Evolutionary conservation across 2,888 invertebrate genomes (phyloP).

Genomic region (Drosophila villosipedis): DNA sequence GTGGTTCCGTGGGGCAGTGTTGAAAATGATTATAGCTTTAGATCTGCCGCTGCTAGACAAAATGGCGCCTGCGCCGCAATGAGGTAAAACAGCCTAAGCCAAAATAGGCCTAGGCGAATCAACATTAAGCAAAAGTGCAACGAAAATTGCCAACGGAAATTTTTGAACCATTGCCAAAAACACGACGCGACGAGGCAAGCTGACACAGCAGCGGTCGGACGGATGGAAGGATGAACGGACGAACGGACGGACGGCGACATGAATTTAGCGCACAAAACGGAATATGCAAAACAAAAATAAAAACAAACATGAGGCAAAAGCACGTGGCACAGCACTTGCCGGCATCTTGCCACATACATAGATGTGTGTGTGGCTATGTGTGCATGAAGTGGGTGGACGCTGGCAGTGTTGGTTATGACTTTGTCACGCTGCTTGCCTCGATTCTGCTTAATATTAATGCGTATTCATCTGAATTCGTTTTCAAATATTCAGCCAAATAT

Average conservation of each 20-base stretch:
- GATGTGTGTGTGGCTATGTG: neutral
- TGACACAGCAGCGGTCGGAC: slow-evolving; percentile 21
- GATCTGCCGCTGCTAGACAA: slow-evolving; percentile 23
- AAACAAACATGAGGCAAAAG: slow-evolving; percentile 51
- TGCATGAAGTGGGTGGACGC: neutral
- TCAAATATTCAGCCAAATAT: neutral
- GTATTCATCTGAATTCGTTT: neutral
- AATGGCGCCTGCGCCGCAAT: slow-evolving; percentile 73
- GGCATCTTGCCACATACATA: slow-evolving; percentile 33
- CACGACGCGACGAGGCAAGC: slow-evolving; percentile 51
- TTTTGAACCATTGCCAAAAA: slow-evolving; percentile 70
- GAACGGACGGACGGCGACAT: slow-evolving; percentile 22
- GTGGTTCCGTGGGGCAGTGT: slow-evolving; percentile 5
- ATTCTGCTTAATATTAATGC: neutral
- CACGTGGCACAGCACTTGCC: slow-evolving; percentile 58
- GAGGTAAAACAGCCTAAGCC: slow-evolving; percentile 44
- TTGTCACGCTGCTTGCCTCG: slow-evolving; percentile 18
- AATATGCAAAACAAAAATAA: slow-evolving; percentile 64
- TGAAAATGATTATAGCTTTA: slow-evolving; percentile 25
- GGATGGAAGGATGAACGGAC: slow-evolving; percentile 15
- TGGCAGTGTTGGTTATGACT: slow-evolving; percentile 4
- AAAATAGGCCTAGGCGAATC: slow-evolving; percentile 76
- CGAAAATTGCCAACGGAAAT: slow-evolving; percentile 55
- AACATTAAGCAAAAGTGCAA: slow-evolving; percentile 72
- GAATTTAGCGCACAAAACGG: slow-evolving; percentile 47